Conservation (phyloP, 2,888 invertebrate genomes). For the Cataglyphis cursor region DNA sequence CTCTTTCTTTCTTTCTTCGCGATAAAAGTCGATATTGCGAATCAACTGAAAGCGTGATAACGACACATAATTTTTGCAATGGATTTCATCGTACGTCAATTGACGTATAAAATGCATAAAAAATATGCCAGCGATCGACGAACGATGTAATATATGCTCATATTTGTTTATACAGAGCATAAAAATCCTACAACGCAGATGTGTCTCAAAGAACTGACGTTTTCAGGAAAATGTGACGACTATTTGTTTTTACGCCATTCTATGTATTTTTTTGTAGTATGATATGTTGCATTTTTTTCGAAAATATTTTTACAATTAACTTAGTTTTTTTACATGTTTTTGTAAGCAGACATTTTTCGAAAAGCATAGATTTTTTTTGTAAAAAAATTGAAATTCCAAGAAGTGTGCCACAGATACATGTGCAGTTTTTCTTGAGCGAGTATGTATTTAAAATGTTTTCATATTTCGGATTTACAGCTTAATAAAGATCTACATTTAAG, state of each 20-base stretch:
- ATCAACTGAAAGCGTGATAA: constrained; percentile 53
- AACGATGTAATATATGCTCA: background rate
- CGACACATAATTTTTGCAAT: constrained; percentile 74
- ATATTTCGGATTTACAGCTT: constrained; percentile 58
- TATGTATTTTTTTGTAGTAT: background rate
- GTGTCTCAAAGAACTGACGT: background rate
- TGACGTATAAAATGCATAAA: constrained; percentile 74
- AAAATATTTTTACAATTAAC: background rate
- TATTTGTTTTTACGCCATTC: background rate
- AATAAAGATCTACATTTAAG: constrained; percentile 56
- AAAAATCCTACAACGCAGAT: background rate
- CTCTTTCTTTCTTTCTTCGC: background rate
- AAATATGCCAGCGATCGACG: constrained; percentile 51
- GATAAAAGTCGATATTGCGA: constrained; percentile 6
- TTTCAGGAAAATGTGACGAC: constrained; percentile 1
- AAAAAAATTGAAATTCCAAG: background rate
- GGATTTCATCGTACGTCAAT: constrained; percentile 66
- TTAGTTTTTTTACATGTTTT: background rate
- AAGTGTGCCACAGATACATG: background rate
- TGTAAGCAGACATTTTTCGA: background rate
- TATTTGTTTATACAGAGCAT: background rate
- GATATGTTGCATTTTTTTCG: background rate
- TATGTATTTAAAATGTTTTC: constrained; percentile 19
- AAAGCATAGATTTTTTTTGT: background rate
- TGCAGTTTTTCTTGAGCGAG: background rate